These are phyloP conservation scores for Lemur catta DNA, from an alignment of 2,797 vertebrate genomes.

Conservation along the genomic window DNA sequence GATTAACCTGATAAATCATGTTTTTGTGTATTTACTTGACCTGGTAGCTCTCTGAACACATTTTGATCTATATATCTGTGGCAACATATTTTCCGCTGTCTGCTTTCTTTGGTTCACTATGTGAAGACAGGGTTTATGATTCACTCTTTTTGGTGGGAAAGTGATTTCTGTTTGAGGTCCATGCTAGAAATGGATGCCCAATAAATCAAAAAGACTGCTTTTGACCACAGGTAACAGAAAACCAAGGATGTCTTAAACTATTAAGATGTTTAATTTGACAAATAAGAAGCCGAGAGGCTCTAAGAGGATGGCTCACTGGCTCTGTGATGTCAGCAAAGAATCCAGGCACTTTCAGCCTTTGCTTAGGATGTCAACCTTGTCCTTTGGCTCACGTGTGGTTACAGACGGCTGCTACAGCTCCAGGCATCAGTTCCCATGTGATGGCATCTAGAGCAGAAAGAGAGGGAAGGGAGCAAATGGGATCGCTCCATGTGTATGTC, in stretches of 20 bases:
- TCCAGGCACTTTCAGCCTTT: neutral
- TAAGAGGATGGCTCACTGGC: neutral
- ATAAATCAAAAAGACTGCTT: conserved; percentile 2
- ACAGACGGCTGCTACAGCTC: neutral
- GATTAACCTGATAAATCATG: neutral
- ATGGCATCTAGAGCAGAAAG: neutral
- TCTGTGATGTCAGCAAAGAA: neutral
- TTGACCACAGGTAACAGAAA: conserved; percentile 3
- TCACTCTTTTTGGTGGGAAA: neutral
- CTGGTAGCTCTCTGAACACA: neutral
- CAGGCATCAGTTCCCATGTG: neutral
- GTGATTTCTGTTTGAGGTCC: conserved; percentile 9
- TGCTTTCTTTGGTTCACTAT: neutral
- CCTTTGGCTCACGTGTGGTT: neutral
- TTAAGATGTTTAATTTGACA: neutral
- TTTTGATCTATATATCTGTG: neutral
- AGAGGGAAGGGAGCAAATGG: neutral
- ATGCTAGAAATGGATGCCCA: neutral
- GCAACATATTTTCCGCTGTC: neutral
- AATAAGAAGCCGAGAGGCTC: neutral
- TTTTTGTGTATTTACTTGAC: neutral
- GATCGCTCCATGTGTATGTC: neutral
- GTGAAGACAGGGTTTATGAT: conserved; percentile 5
- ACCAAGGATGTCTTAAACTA: neutral
- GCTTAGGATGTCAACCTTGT: neutral